Percentiles rank a stretch among this genome's conserved stretches.
phyloP scores from a whole-genome alignment of 1,140 invertebrate genomes.

The Atta colombica region DNA sequence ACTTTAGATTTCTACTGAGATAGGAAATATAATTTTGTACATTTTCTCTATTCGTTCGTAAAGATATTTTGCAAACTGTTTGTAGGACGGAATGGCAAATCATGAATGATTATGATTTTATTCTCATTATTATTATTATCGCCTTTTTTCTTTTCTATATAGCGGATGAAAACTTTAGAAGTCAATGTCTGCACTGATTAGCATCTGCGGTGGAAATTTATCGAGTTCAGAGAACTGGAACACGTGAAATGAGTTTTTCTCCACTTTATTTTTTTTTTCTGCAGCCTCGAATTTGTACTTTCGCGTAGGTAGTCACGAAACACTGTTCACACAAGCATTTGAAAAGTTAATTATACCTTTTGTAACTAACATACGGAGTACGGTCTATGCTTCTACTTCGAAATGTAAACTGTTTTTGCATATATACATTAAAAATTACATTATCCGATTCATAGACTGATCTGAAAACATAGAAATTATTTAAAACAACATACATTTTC shows the following conservation, averaged over 20 bases:
- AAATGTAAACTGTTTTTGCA: conserved; percentile 52
- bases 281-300: conserved; percentile 49
- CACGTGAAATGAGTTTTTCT: conserved; percentile 66
- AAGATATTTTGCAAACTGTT: background rate
- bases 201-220: conserved; percentile 70
- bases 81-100: background rate
- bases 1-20: conserved; percentile 40
- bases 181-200: conserved; percentile 69
- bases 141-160: background rate
- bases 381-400: conserved; percentile 20
- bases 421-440: conserved; percentile 52
- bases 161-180: conserved; percentile 49
- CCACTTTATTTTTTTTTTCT: conserved; percentile 45
- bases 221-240: conserved; percentile 64
- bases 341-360: conserved; percentile 64
- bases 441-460: conserved; percentile 8
- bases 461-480: background rate
- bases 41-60: background rate
- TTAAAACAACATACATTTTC: background rate
- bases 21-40: conserved; percentile 7
- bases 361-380: conserved; percentile 45
- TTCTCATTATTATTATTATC: conserved; percentile 54
- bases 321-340: conserved; percentile 51
- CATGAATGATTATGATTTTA: conserved; percentile 60
- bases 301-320: conserved; percentile 44